Percentiles rank a stretch among this genome's conserved stretches.
These are phyloP conservation scores for Drosophila miranda DNA, from an alignment of 1,140 invertebrate species.

Conservation along the genomic window DNA sequence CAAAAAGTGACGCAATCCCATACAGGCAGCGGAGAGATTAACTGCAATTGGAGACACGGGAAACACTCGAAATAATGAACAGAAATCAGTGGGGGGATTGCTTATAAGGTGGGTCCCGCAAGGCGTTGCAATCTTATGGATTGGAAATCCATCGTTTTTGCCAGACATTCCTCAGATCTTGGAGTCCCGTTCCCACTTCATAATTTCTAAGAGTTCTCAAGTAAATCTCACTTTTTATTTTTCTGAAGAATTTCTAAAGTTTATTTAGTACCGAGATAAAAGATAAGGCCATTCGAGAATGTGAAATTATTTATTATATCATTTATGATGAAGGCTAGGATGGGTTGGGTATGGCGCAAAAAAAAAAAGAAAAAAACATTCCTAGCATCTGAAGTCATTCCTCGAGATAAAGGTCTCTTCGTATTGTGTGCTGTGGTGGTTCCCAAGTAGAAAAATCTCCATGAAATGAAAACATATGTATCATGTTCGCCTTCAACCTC, in stretches of 20 bases:
- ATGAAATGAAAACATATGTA: conserved; percentile 32
- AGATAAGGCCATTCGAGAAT: no score
- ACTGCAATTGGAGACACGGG: conserved; percentile 47
- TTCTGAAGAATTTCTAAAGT: not conserved
- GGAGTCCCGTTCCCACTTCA: no score
- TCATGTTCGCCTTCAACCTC: conserved; percentile 39
- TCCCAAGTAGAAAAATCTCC: conserved; percentile 10
- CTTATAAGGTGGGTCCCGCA: conserved; percentile 3
- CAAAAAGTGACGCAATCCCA: conserved; percentile 50
- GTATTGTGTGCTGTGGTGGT: not conserved
- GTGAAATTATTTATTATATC: conserved; percentile 14
- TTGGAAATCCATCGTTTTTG: no score
- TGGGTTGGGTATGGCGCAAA: no score
- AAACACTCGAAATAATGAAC: conserved; percentile 50
- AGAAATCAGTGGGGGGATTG: conserved; percentile 9
- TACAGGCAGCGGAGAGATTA: not conserved
- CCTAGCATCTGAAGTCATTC: no score
- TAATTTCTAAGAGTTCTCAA: no score
- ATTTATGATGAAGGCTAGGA: conserved; percentile 17
- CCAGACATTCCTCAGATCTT: no score
- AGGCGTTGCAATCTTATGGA: conserved; percentile 22
- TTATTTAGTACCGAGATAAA: conserved; percentile 5
- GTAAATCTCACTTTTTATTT: no score
- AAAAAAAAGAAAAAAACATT: no score
- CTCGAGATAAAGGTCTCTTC: conserved; percentile 23